These are phyloP conservation scores for Gorsachius magnificus DNA, from an alignment of 2,797 vertebrate genomes.

Conservation along the genomic window DNA sequence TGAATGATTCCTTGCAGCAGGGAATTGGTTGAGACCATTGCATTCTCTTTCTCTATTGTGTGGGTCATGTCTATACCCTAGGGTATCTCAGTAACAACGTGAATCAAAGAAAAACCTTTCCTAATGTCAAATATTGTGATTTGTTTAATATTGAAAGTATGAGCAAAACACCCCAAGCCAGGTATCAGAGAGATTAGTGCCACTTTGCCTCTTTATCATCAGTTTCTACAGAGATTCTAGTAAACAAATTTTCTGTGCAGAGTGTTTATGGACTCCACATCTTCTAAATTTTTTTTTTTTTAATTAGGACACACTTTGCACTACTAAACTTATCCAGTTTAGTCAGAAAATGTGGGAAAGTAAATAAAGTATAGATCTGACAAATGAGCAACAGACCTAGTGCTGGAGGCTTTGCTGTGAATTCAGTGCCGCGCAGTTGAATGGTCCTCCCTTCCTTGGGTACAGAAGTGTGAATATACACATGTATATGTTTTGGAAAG, in stretches of 20 bases:
- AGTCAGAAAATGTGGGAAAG: neutral
- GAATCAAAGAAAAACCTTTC: neutral
- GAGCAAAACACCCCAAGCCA: neutral
- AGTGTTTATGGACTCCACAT: neutral
- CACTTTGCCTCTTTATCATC: neutral
- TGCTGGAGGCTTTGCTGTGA: neutral
- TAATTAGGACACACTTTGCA: neutral
- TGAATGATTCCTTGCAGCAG: neutral
- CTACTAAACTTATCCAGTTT: neutral
- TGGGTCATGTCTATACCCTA: neutral
- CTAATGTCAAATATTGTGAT: neutral
- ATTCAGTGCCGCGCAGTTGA: neutral
- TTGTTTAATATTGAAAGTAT: neutral
- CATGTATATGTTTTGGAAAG: neutral
- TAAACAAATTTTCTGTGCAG: neutral
- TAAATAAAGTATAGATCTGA: neutral
- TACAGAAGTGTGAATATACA: neutral
- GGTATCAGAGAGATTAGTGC: neutral
- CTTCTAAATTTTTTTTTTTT: neutral
- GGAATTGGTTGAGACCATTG: neutral
- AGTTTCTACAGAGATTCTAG: neutral
- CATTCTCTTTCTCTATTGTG: neutral
- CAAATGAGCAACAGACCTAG: neutral
- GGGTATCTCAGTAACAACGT: neutral
- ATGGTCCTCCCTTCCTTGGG: neutral